A percentile compares a stretch with the other conserved stretches of the same genome.
phyloP scores from a whole-genome alignment of 2,888 invertebrate species.

The Bibio marci region DNA sequence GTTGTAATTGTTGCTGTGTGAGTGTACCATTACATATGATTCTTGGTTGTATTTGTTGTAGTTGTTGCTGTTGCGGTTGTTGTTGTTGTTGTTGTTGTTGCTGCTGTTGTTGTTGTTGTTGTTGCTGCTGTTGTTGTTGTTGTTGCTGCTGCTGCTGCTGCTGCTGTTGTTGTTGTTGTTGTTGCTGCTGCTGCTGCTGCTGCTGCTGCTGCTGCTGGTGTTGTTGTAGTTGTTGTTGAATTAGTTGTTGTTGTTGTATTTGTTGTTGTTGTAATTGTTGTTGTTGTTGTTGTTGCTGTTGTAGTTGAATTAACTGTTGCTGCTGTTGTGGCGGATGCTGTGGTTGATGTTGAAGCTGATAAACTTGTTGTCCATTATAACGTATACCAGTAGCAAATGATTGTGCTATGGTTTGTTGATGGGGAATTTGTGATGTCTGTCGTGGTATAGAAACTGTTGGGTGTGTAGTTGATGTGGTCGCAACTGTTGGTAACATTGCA shows the following conservation, averaged over 20 bases:
- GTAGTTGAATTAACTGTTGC: neutral
- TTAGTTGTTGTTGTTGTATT: neutral
- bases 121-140: constrained; percentile 5
- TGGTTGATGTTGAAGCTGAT: too few species aligned
- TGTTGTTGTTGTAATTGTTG: neutral
- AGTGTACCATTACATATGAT: neutral
- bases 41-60: constrained; percentile 12
- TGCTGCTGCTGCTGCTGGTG: constrained; percentile 4
- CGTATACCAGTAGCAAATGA: too few species aligned
- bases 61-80: neutral
- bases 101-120: constrained; percentile 1
- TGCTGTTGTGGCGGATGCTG: neutral
- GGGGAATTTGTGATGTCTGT: neutral
- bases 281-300: neutral
- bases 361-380: too few species aligned
- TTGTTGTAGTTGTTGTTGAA: neutral
- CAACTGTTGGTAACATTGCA: neutral
- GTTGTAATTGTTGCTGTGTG: neutral
- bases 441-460: neutral
- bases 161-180: constrained; percentile 13
- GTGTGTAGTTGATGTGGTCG: neutral
- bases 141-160: constrained; percentile 10
- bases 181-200: constrained; percentile 10
- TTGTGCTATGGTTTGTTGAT: neutral
- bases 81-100: constrained; percentile 7